A percentile compares a stretch with the other conserved stretches of the same genome.
Evolutionary conservation across 2,797 vertebrate genomes (phyloP).

Genomic region (Pteronotus mesoamericanus): DNA sequence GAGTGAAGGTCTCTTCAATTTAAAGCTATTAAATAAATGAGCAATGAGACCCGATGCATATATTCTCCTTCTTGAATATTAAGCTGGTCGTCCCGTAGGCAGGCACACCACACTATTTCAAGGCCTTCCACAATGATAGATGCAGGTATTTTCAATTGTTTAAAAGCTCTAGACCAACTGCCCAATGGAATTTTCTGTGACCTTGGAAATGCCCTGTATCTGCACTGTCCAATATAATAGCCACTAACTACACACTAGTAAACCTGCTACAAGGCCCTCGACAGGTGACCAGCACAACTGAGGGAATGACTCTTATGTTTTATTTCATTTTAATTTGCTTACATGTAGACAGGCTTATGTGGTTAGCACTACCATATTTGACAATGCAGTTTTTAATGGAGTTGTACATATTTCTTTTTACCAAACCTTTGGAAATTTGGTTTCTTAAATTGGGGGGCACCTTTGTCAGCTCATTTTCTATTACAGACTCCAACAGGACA

Average conservation of each 20-base stretch:
- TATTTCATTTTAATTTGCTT: not conserved
- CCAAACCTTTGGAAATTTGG: not conserved
- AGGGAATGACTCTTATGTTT: not conserved
- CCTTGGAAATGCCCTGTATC: not conserved
- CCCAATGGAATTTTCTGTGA: not conserved
- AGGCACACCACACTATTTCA: not conserved
- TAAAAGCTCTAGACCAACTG: not conserved
- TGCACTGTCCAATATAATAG: not conserved
- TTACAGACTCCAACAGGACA: not conserved
- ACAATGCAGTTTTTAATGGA: not conserved
- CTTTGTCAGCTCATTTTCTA: not conserved
- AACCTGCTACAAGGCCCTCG: not conserved
- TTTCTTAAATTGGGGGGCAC: not conserved
- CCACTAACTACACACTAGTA: not conserved
- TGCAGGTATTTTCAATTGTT: not conserved
- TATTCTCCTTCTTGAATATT: not conserved
- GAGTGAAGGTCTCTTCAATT: not conserved
- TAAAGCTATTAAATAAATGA: not conserved
- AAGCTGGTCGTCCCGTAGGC: not conserved
- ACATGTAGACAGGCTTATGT: not conserved
- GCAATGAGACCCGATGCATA: not conserved
- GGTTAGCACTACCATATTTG: too few relatives aligned
- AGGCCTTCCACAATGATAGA: not conserved
- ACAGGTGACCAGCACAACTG: not conserved
- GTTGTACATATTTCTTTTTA: not conserved